Conservation (phyloP, 1,140 invertebrate genomes). For the Periplaneta americana region DNA sequence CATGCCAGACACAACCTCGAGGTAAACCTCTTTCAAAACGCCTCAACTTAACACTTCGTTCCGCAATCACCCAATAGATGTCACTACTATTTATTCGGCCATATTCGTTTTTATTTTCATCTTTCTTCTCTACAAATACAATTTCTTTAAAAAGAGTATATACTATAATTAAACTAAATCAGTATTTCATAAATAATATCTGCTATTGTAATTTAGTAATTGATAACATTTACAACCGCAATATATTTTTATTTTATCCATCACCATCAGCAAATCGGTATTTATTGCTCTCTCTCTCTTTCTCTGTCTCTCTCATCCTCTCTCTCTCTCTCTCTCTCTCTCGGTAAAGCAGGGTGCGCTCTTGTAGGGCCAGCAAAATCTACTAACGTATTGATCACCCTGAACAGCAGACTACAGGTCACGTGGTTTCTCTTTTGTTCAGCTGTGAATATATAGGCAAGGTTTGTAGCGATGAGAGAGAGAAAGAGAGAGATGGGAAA, state of each 20-base stretch:
- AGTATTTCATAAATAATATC: no score
- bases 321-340: not conserved
- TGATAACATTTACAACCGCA: no score
- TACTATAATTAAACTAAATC: no score
- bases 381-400: conserved; percentile 4
- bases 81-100: not conserved
- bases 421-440: conserved; percentile 3
- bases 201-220: no score
- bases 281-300: no score
- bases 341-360: not conserved
- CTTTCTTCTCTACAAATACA: no score
- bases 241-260: not conserved
- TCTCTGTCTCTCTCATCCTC: not conserved
- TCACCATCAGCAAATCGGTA: no score
- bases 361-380: not conserved
- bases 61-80: not conserved
- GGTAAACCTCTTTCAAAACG: not conserved
- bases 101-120: not conserved
- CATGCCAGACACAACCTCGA: not conserved
- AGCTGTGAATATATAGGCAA: conserved; percentile 2
- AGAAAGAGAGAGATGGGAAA: not conserved
- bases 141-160: no score
- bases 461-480: not conserved
- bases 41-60: not conserved
- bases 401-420: not conserved